Base-by-base conservation (phyloP, 2,888 invertebrate genomes). In the Phlogophora meticulosa region DNA sequence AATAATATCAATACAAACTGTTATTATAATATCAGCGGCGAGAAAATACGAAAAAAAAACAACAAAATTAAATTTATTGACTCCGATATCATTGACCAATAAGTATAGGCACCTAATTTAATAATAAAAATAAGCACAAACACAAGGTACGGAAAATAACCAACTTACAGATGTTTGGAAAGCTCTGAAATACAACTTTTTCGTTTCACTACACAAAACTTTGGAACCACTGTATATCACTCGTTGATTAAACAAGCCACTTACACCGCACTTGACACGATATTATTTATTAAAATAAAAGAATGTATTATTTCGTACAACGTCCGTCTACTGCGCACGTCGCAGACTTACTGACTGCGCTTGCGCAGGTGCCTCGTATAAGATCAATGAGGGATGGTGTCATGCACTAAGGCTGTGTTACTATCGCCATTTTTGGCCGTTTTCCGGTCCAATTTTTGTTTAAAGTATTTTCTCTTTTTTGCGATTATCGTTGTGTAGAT, bases 341-440 rank as follows among this genome's bases (percentile, higher is more conserved):
- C 80, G 86, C 72, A 85, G 87, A 85, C 85, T 84, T 77, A 85
- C 86, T 85, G 87, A 68, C 86, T 81, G 87, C 90, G 84, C 85
- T 10, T 0, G 71, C 87, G 89, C 92, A 91, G 90, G 89, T 92
- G 89, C 85, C 49, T 52, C 38, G 83, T 88, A 87, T 88, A 86
- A 84, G 87, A 87, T 90, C 90, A 85, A 86, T 85, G 80, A 81
- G 71, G 92, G 92, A 90, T 68, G 85, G 90, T 62, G 81, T 89
- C 86, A 91, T 92, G 89, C 87, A 52, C 34, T 65, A 81, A 46
- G 46, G 65, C 55, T 53, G 36, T 61, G 57, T 64, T 78, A 67
- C 71, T 53, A 36, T 64, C 40, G 52, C 59, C 69, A 60, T 75
- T 76, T 74, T 76, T 76, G 69, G 48, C 55, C 11, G 13, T 43